Percentiles rank a stretch among this genome's conserved stretches.
Conservation (phyloP, 2,888 invertebrate genomes). For the Aelia acuminata region DNA sequence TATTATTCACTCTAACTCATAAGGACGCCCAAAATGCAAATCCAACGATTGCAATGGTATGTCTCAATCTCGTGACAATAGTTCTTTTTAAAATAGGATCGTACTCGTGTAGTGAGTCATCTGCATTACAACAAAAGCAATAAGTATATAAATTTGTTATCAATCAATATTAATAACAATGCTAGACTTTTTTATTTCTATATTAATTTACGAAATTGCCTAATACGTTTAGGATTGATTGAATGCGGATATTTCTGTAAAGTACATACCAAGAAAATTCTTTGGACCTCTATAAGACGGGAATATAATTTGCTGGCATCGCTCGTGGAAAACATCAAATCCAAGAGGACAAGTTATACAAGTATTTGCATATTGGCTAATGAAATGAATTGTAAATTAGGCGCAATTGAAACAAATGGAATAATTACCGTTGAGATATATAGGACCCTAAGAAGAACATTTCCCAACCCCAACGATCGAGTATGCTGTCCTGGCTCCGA, state of each 20-base stretch:
- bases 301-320: neutral
- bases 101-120: neutral
- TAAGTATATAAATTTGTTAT: neutral
- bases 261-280: too few relatives aligned
- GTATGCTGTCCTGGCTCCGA: neutral
- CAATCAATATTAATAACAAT: too few relatives aligned
- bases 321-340: neutral
- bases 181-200: too few relatives aligned
- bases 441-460: neutral
- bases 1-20: constrained; percentile 5
- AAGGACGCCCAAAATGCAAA: constrained; percentile 18
- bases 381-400: constrained; percentile 49
- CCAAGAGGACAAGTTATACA: constrained; percentile 5
- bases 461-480: neutral
- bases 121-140: neutral
- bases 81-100: neutral
- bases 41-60: neutral
- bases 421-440: constrained; percentile 38
- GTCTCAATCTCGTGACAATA: neutral
- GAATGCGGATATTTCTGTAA: too few relatives aligned
- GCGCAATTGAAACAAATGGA: constrained; percentile 44
- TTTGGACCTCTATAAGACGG: neutral
- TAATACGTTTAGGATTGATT: too few relatives aligned
- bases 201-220: too few relatives aligned
- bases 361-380: constrained; percentile 38